These are phyloP conservation scores for Drymodes brunneopygia DNA, from an alignment of 2,113 vertebrate genomes.

Conservation along the genomic window DNA sequence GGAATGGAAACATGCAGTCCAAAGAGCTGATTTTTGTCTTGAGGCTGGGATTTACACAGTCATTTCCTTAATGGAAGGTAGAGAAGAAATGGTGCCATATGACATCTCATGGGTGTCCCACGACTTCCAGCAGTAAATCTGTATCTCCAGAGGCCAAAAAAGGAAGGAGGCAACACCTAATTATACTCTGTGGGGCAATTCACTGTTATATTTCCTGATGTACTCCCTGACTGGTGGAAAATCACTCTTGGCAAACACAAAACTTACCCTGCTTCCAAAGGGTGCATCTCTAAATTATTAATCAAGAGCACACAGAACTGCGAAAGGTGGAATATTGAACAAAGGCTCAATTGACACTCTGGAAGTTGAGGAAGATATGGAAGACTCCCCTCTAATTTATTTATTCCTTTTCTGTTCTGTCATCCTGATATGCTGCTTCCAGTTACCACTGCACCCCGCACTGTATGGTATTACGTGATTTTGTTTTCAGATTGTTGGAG, in stretches of 20 bases:
- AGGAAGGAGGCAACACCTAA: background rate
- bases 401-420: constrained; percentile 70
- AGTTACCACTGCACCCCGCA: constrained; percentile 51
- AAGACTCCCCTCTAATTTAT: constrained; percentile 81
- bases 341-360: constrained; percentile 58
- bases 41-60: background rate
- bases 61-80: background rate
- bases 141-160: background rate
- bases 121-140: background rate
- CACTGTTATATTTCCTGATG: constrained; percentile 12
- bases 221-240: constrained; percentile 28
- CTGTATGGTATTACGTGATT: constrained; percentile 66
- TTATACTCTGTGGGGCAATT: background rate
- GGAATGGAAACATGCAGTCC: background rate
- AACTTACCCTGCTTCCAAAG: constrained; percentile 35
- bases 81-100: background rate
- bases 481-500: constrained; percentile 66
- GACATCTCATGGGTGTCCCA: background rate
- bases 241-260: constrained; percentile 45
- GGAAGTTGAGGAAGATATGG: constrained; percentile 66
- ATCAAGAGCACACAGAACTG: constrained; percentile 8
- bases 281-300: constrained; percentile 48
- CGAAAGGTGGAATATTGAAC: constrained; percentile 48
- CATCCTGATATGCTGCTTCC: constrained; percentile 59
- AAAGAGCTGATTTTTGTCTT: background rate